phyloP scores from a whole-genome alignment of 2,113 vertebrate species.

The Cariama cristata region DNA sequence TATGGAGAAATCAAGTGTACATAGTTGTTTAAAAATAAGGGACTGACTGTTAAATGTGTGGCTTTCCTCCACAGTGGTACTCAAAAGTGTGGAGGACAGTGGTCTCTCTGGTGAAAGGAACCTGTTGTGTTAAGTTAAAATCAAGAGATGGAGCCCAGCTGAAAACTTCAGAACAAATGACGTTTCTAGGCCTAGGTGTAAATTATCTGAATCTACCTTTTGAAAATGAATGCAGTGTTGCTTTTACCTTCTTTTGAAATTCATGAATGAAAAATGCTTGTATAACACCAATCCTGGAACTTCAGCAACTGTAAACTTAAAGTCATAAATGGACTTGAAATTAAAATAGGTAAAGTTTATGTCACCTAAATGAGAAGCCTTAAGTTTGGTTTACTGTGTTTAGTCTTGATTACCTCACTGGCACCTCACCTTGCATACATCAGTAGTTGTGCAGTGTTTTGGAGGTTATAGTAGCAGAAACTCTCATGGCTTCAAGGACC shows the following conservation, averaged over 20 bases:
- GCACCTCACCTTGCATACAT: background rate
- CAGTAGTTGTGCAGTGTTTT: background rate
- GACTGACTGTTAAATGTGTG: fast-evolving
- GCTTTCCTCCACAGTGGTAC: background rate
- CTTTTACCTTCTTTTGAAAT: background rate
- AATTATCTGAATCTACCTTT: background rate
- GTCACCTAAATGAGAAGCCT: background rate
- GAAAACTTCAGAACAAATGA: background rate
- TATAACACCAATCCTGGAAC: background rate
- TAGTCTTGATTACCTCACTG: background rate
- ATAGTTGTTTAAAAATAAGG: background rate
- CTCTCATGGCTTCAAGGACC: background rate
- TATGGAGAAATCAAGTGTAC: background rate
- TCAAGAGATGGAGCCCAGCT: background rate
- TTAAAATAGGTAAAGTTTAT: background rate
- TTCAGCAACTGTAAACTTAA: background rate
- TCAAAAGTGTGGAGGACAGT: background rate
- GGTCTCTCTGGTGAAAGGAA: background rate
- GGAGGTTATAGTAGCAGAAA: background rate
- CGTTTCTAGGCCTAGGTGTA: background rate
- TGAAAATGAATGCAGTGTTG: background rate
- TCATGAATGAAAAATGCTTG: background rate
- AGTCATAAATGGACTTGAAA: background rate
- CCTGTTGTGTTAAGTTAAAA: background rate
- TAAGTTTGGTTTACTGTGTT: background rate